Evolutionary conservation across 2,113 vertebrate species (phyloP).

Genomic region (Chitala chitala): DNA sequence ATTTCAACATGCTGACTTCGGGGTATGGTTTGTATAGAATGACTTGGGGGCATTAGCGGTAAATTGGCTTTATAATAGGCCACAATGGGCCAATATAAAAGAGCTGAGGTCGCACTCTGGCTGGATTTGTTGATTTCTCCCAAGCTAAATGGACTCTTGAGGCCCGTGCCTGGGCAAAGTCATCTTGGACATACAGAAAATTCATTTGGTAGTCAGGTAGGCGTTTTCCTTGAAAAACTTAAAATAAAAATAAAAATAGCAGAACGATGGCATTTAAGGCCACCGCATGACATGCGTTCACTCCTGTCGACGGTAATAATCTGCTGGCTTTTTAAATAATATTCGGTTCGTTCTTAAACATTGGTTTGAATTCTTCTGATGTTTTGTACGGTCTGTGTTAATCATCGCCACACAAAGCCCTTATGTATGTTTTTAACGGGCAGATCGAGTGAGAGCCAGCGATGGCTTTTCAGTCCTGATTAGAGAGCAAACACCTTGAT

Average conservation of each 20-base stretch:
- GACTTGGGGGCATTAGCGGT: not conserved
- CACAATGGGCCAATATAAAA: not conserved
- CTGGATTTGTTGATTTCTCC: constrained; percentile 8
- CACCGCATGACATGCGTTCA: not conserved
- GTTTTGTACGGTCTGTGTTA: not conserved
- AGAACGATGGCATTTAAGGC: not conserved
- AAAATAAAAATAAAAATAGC: too few species aligned
- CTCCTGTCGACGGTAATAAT: not conserved
- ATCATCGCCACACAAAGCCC: not conserved
- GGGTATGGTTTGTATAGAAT: not conserved
- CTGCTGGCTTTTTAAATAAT: not conserved
- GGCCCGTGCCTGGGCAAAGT: not conserved
- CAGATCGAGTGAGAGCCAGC: not conserved
- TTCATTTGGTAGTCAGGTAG: not conserved
- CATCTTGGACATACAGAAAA: constrained; percentile 5
- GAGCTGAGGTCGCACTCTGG: not conserved
- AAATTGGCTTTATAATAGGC: constrained; percentile 12
- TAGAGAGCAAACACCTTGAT: not conserved
- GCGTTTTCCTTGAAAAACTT: not conserved
- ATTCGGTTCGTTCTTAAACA: not conserved
- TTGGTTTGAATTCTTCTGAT: not conserved
- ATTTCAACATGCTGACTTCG: constrained; percentile 1
- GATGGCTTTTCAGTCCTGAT: not conserved
- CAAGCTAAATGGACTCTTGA: constrained; percentile 9
- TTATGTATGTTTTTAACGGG: not conserved